Evolutionary conservation across 2,797 vertebrate species (phyloP).

Genomic region (Capromys pilorides): DNA sequence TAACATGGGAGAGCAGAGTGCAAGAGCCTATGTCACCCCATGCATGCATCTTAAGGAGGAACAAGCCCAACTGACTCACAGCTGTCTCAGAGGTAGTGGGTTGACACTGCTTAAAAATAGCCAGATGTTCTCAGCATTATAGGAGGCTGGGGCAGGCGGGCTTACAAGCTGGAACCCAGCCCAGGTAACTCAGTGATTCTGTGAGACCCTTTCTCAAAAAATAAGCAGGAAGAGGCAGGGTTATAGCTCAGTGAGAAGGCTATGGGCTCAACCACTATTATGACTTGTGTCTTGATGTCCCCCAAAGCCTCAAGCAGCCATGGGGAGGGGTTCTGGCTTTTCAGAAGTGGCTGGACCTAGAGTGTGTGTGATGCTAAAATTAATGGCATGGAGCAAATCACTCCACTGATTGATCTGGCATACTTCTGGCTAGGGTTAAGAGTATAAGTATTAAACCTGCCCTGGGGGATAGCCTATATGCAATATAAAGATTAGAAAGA

Average conservation of each 20-base stretch:
- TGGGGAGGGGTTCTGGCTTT: too few relatives aligned
- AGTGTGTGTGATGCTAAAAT: too few relatives aligned
- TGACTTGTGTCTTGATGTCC: too few relatives aligned
- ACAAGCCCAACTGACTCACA: accelerated
- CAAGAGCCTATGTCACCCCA: neutral
- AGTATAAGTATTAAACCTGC: too few relatives aligned
- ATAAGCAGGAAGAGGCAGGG: neutral
- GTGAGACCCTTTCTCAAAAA: neutral
- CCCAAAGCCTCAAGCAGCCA: too few relatives aligned
- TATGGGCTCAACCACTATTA: too few relatives aligned
- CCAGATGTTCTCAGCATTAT: neutral
- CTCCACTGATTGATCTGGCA: too few relatives aligned
- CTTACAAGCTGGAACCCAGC: neutral
- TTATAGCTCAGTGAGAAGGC: neutral
- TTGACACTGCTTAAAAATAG: neutral
- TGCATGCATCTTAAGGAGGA: neutral
- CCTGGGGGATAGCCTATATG: too few relatives aligned
- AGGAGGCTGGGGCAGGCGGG: neutral
- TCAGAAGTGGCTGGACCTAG: too few relatives aligned
- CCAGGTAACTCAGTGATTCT: neutral
- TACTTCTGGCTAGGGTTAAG: too few relatives aligned
- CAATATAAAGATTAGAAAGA: too few relatives aligned
- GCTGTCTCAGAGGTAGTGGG: neutral
- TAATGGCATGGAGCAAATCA: too few relatives aligned
- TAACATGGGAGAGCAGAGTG: neutral